Conservation (phyloP, 1,140 invertebrate species). For the Polyergus mexicanus region DNA sequence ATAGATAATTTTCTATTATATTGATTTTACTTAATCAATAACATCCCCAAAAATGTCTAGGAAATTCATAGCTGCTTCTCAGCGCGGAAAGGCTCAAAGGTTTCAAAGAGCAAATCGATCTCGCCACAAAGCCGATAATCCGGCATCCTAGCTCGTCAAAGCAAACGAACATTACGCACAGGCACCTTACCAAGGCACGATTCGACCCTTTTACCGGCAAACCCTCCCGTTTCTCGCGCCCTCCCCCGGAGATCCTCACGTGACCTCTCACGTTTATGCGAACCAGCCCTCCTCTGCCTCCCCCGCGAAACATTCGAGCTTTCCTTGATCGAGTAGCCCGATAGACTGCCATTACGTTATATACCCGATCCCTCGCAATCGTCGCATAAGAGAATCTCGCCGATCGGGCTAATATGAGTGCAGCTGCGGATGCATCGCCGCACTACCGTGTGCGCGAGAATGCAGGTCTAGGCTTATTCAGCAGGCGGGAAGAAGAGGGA, state of each 20-base stretch:
- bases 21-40: slow-evolving; percentile 27
- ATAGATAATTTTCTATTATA: background rate
- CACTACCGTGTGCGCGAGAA: slow-evolving; percentile 47
- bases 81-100: slow-evolving; percentile 38
- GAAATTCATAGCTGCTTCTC: slow-evolving; percentile 16
- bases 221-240: background rate
- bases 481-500: background rate
- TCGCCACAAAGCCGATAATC: slow-evolving; percentile 53
- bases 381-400: slow-evolving; percentile 71
- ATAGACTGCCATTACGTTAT: slow-evolving; percentile 22
- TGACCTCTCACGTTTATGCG: slow-evolving; percentile 59
- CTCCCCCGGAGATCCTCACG: slow-evolving; percentile 18
- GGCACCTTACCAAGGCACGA: slow-evolving; percentile 33
- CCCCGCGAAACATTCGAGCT: slow-evolving; percentile 34
- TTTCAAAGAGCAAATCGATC: slow-evolving; percentile 61
- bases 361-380: slow-evolving; percentile 51
- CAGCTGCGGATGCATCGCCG: slow-evolving; percentile 66
- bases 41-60: background rate
- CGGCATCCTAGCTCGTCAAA: slow-evolving; percentile 53
- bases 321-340: slow-evolving; percentile 4
- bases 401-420: slow-evolving; percentile 65
- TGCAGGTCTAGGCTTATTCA: slow-evolving; percentile 23
- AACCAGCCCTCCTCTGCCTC: slow-evolving; percentile 60
- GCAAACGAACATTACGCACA: slow-evolving; percentile 57
- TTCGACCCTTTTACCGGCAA: slow-evolving; percentile 41